Conservation (phyloP, 2,113 vertebrate genomes). For the Nothocercus nigrocapillus region DNA sequence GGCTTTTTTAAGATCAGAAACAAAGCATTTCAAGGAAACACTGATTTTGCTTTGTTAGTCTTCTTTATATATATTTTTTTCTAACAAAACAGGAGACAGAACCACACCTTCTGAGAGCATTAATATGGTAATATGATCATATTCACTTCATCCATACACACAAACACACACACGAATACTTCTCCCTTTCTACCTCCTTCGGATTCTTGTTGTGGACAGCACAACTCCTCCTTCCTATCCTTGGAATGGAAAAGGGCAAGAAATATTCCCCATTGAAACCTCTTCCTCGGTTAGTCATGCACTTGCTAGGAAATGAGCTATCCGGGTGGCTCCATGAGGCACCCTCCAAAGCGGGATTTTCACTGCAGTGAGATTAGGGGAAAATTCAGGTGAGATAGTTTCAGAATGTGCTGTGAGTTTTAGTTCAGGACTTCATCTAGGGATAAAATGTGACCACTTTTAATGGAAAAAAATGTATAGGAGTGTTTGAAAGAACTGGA, state of each 20-base stretch:
- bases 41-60: not conserved
- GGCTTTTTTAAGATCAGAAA: not conserved
- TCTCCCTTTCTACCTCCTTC: rapidly evolving
- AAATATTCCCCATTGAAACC: not conserved
- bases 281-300: rapidly evolving
- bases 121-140: not conserved
- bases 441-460: not conserved
- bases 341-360: rapidly evolving
- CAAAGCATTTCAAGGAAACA: not conserved
- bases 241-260: not conserved
- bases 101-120: not conserved
- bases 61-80: not conserved
- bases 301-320: not conserved
- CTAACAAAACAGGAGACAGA: not conserved
- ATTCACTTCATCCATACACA: not conserved
- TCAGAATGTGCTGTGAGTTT: not conserved
- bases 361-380: not conserved
- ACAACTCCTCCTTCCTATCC: not conserved
- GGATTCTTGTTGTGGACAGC: not conserved
- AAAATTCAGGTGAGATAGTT: rapidly evolving
- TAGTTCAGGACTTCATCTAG: not conserved
- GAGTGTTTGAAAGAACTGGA: not conserved
- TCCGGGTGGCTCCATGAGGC: not conserved
- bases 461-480: not conserved
- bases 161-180: not conserved